Base-by-base conservation (phyloP, 30 jellyfish, hydroid and myxozoan genomes). In the Pelagia noctiluca region DNA sequence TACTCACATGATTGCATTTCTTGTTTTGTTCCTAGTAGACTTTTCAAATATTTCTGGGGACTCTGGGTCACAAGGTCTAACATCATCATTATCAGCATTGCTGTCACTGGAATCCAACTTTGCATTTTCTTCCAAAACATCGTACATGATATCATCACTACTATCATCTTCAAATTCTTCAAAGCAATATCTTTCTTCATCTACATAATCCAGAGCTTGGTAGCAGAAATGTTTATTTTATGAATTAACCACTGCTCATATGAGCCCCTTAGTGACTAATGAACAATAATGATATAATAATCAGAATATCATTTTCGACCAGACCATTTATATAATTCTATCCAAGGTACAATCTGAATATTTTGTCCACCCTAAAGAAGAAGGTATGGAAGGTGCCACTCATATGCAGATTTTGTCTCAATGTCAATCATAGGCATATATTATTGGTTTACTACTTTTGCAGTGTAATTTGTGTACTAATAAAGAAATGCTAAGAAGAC, bases 131-230 rank as follows among this genome's bases (percentile, higher is more conserved):
- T 64, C 77, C 50, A 64, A n/a, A 64, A 64, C 77, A 24, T 64
- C 77, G 47, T 64, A 64, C 77, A 64, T 64, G 50, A 64, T 23
- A 64, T 64, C 77, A 21, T 64, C 50, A 64, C 36, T 26, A 64
- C 77, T 64, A 35, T 19, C 77, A 64, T 64, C 77, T 16, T 64
- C 77, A 64, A 64, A 16, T 64, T 64, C 77, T 64, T 64, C 77
- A 64, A 0, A 64, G 50, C 77, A 64, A 64, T 52, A 28, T 64
- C 34, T 52, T 28, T 64, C 36, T 64, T 64, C 77, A 64, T 23
- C 77, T 64, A 1, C 77, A 35, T 64, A 64, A 64, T 64, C 77
- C 77, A 64, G 77, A 64, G 77, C 77, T 64, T 64, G 77, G 77
- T 64, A 64, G 50, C 77, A 28, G 77, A 64, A 64, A 64, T 16